Conservation (phyloP, 2,888 invertebrate species). For the Drosophila mimica region DNA sequence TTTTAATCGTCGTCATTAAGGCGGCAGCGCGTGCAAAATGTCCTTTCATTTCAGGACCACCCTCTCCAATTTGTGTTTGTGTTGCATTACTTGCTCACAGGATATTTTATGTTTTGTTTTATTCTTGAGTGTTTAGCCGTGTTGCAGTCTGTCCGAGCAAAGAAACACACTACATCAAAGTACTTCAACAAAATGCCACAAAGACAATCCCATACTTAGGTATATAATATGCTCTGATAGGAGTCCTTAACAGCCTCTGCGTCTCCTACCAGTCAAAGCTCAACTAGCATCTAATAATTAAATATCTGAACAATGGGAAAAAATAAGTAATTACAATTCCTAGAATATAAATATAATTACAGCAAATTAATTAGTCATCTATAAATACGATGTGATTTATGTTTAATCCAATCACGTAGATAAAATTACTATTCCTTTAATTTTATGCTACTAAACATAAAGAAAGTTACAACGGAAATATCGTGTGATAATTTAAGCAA, state of each 20-base stretch:
- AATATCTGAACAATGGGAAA: slow-evolving; percentile 1
- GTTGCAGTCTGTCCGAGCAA: slow-evolving; percentile 40
- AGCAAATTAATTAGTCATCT: neutral
- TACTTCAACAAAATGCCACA: slow-evolving; percentile 19
- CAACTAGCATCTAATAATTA: neutral
- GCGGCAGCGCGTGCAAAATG: slow-evolving; percentile 72
- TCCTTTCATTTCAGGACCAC: slow-evolving; percentile 72
- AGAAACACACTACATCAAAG: slow-evolving; percentile 45
- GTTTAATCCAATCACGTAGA: neutral
- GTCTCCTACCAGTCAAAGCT: neutral
- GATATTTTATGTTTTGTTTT: slow-evolving; percentile 26
- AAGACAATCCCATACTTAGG: neutral
- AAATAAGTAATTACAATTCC: neutral
- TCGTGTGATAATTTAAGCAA: neutral
- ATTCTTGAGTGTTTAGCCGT: slow-evolving; percentile 37
- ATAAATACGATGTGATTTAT: neutral
- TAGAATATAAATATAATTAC: neutral
- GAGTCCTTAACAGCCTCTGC: neutral
- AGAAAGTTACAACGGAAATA: neutral
- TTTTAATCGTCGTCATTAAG: slow-evolving; percentile 79
- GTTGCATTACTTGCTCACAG: slow-evolving; percentile 29
- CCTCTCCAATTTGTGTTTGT: neutral
- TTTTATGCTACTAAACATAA: neutral
- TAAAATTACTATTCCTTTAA: neutral
- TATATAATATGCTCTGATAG: neutral